phyloP scores from a whole-genome alignment of 2,888 invertebrate genomes.

The Dorcus parallelipipedus region DNA sequence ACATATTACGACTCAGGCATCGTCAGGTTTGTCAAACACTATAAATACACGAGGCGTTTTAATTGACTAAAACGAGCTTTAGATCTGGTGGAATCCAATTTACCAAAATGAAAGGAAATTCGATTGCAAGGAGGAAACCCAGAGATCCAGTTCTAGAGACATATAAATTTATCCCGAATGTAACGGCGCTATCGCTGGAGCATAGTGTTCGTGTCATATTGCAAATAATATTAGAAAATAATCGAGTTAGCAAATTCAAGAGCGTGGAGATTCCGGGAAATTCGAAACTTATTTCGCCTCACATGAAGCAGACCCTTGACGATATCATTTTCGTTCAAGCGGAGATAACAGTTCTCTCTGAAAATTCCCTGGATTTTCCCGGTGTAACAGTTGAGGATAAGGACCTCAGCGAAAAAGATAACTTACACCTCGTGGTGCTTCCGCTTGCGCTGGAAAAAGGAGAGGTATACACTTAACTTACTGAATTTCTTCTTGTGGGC shows the following conservation, averaged over 20 bases:
- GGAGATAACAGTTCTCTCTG: slow-evolving; percentile 58
- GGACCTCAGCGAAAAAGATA: background rate
- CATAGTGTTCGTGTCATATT: slow-evolving; percentile 57
- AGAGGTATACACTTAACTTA: too few relatives aligned
- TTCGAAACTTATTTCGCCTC: slow-evolving; percentile 44
- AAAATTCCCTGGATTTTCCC: slow-evolving; percentile 48
- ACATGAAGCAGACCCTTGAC: slow-evolving; percentile 58
- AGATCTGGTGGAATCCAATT: slow-evolving; percentile 57
- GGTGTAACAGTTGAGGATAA: slow-evolving; percentile 40
- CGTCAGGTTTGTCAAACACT: background rate
- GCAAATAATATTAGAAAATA: slow-evolving; percentile 73
- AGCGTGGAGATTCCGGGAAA: slow-evolving; percentile 47
- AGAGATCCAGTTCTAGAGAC: slow-evolving; percentile 74
- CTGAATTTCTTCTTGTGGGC: too few relatives aligned
- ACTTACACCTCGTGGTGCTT: background rate
- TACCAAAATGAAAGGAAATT: slow-evolving; percentile 51
- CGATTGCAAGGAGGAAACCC: slow-evolving; percentile 66
- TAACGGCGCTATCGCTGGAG: slow-evolving; percentile 24
- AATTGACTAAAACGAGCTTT: background rate
- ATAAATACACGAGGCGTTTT: too few relatives aligned
- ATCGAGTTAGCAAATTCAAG: slow-evolving; percentile 60
- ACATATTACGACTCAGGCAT: slow-evolving; percentile 43
- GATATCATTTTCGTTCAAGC: slow-evolving; percentile 69
- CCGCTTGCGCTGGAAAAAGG: too few relatives aligned
- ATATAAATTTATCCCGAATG: slow-evolving; percentile 69